phyloP scores from a whole-genome alignment of 2,113 vertebrate genomes.

The Dendropsophus ebraccatus region DNA sequence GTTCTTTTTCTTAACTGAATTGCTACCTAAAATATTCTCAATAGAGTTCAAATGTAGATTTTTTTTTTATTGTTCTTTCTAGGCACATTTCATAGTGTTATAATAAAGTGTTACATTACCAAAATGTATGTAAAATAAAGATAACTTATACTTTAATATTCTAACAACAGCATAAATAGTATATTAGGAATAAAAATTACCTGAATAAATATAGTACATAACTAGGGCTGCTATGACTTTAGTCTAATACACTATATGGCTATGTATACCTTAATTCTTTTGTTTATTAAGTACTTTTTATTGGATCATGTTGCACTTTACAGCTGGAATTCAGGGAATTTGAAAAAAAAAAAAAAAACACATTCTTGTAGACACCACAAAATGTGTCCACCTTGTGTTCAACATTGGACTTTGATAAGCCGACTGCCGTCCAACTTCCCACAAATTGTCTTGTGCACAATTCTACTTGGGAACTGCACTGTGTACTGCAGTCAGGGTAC shows the following conservation, averaged over 20 bases:
- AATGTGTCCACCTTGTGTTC: conserved; percentile 99
- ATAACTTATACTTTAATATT: conserved; percentile 24
- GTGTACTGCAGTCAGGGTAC: conserved; percentile 92
- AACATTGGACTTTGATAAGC: conserved; percentile 97
- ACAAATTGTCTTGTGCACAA: conserved; percentile 95
- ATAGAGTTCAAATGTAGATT: conserved; percentile 33
- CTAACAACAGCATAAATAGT: conserved; percentile 3
- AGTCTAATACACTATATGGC: too few species aligned
- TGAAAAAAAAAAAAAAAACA: too few species aligned
- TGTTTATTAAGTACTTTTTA: conserved; percentile 88
- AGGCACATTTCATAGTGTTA: conserved; percentile 5
- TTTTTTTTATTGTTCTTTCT: conserved; percentile 21
- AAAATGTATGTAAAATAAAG: conserved; percentile 23
- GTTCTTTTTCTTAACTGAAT: conserved; percentile 28
- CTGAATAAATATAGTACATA: not conserved
- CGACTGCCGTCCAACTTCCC: conserved; percentile 95
- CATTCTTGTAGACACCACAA: conserved; percentile 98
- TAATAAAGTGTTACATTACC: conserved; percentile 1
- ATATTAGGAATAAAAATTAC: not conserved
- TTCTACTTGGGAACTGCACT: conserved; percentile 96
- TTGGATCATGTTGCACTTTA: conserved; percentile 86
- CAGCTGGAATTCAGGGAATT: conserved; percentile 98
- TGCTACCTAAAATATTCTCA: conserved; percentile 39
- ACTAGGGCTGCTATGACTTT: too few species aligned
- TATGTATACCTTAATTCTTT: too few species aligned